A percentile compares a stretch with the other conserved stretches of the same genome.
Evolutionary conservation across 2,113 vertebrate genomes (phyloP).

Genomic region (Callospermophilus lateralis): DNA sequence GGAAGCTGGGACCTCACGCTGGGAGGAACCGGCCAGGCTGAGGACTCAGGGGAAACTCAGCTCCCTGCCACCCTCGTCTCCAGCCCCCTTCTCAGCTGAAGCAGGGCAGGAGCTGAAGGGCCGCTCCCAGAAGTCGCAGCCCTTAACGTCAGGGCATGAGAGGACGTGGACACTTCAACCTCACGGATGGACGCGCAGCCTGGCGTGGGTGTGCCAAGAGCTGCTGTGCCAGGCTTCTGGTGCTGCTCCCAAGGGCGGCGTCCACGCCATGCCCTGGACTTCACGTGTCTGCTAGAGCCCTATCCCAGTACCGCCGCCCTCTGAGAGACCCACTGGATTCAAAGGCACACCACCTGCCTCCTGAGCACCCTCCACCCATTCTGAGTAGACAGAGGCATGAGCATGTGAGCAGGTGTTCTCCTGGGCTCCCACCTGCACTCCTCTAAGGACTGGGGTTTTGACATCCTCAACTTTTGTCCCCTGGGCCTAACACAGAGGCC

Average conservation of each 20-base stretch:
- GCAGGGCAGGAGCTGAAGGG: background rate
- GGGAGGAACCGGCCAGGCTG: fast-evolving
- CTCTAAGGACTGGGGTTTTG: background rate
- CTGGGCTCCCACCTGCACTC: background rate
- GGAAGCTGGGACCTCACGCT: background rate
- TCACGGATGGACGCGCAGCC: fast-evolving
- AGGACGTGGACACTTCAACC: fast-evolving
- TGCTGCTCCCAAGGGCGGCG: fast-evolving
- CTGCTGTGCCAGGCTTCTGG: background rate
- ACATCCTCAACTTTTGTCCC: fast-evolving
- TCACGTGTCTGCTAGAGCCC: fast-evolving
- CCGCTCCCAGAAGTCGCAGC: background rate
- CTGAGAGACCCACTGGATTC: background rate
- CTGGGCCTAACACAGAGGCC: no score
- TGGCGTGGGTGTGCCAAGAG: background rate
- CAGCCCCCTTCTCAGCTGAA: fast-evolving
- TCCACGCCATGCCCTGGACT: background rate
- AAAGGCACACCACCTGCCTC: fast-evolving
- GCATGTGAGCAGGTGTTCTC: no score
- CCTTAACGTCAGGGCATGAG: background rate
- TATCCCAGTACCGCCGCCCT: no score
- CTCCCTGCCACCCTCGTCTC: background rate
- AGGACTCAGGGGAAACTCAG: background rate
- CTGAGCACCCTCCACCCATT: background rate
- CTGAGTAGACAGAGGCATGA: background rate